Base-by-base conservation (phyloP, 2,888 invertebrate genomes). In the Dasysyrphus tricinctus region DNA sequence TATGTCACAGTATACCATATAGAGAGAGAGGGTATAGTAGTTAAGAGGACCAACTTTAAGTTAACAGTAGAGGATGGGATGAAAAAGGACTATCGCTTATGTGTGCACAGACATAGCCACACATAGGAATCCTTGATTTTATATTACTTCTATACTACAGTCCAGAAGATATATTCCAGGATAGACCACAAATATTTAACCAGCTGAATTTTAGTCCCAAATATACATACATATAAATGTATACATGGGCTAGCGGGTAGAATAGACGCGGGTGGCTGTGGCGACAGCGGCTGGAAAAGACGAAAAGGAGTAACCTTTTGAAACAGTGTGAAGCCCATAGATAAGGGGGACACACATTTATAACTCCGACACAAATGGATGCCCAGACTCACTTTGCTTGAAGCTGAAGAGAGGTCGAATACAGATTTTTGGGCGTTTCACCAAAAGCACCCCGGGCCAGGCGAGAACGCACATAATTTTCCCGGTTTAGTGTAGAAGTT, bases 141-240 rank as follows among this genome's bases (percentile, higher is more conserved):
- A 51, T 86, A 67, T 75, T 37, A 37, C 34, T 63, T 19, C 39
- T 74, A 65, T 32, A 51, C 80, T 90, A 90, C 90, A 19, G 90
- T 90, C 91, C 90, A 90, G 89, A 90, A 90, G 89, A 89, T 90
- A 90, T 91, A 91, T 91, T 90, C 91, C 89, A 90, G 90, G 89
- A 89, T 89, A 90, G 91, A 90, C 91, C 91, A 90, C 91, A 91
- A 91, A 91, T 91, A 91, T 91, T 91, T 91, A 91, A 90, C 90
- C 90, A 90, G 91, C 91, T 90, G 90, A 90, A 91, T 90, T 90
- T 88, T 88, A 88, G 89, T 89, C 89, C 70, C 44, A 9, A 34
- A 47, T 19, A 39, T 61, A 51, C 11, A 11, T 19, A 49, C 12
- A 9, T 19, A 9, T 47, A 19, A 16, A 39, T 24, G 3, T 24